Percentiles rank a stretch among this genome's conserved stretches.
Evolutionary conservation across 2,113 vertebrate species (phyloP).

Genomic region (Cyphomyrus discorhynchus): DNA sequence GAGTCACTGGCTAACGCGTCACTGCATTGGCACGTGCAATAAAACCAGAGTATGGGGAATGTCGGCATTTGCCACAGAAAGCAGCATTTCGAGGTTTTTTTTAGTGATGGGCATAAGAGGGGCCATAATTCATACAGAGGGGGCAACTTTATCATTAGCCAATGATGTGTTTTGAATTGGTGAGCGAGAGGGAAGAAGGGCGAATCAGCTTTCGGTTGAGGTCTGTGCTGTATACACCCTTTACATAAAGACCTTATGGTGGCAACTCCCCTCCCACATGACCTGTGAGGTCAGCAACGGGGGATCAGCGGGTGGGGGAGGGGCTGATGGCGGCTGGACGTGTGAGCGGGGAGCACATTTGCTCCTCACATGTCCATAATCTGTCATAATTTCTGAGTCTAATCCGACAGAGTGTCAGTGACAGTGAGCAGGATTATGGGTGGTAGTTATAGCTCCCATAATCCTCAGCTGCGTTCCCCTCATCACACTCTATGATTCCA

Average conservation of each 20-base stretch:
- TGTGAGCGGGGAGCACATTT: slow-evolving; percentile 45
- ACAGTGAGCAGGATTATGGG: slow-evolving; percentile 68
- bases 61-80: neutral
- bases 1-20: neutral
- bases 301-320: neutral
- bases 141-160: neutral
- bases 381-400: slow-evolving; percentile 43
- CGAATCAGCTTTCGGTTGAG: neutral
- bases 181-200: neutral
- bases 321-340: neutral
- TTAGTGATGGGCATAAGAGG: neutral
- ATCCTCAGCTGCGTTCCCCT: slow-evolving; percentile 37
- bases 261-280: neutral
- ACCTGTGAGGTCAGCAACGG: neutral
- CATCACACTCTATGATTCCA: neutral
- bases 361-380: slow-evolving; percentile 55
- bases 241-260: neutral
- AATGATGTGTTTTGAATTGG: neutral
- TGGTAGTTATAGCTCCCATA: slow-evolving; percentile 70
- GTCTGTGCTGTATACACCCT: neutral
- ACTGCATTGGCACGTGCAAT: neutral
- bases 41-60: neutral
- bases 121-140: neutral
- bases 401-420: slow-evolving; percentile 66
- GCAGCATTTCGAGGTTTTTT: neutral